Conservation (phyloP, 2,797 vertebrate species). For the Trematomus bernacchii region DNA sequence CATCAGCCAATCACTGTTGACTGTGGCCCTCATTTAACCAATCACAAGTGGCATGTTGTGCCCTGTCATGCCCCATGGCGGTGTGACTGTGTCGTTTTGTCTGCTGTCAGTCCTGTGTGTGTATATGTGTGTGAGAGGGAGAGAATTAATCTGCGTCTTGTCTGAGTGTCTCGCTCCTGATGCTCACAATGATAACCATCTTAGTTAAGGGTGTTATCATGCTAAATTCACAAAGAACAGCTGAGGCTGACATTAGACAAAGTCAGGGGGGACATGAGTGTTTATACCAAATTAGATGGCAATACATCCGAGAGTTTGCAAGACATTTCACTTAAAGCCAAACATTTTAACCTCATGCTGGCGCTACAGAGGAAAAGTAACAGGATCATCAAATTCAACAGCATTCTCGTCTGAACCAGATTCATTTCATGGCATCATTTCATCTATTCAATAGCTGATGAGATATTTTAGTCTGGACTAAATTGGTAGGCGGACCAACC, state of each 20-base stretch:
- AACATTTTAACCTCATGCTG: not conserved
- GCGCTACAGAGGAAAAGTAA: not conserved
- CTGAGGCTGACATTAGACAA: no score
- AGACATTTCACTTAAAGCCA: constrained; percentile 6
- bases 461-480: constrained; percentile 9
- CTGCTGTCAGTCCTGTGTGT: constrained; percentile 22
- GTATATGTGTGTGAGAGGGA: constrained; percentile 3
- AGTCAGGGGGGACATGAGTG: not conserved
- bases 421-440: not conserved
- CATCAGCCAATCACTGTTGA: constrained; percentile 19
- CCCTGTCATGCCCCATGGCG: not conserved
- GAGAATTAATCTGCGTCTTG: not conserved
- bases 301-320: not conserved
- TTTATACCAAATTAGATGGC: not conserved
- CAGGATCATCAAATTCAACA: not conserved
- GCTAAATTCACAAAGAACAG: not conserved
- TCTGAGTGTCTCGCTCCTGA: not conserved
- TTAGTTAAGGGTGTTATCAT: not conserved
- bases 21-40: constrained; percentile 29
- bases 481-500: not conserved
- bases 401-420: not conserved
- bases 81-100: constrained; percentile 20
- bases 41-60: constrained; percentile 16
- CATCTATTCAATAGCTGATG: not conserved
- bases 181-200: not conserved